Evolutionary conservation across 2,113 vertebrate species (phyloP).

Genomic region (Paracanthobrama guichenoti): DNA sequence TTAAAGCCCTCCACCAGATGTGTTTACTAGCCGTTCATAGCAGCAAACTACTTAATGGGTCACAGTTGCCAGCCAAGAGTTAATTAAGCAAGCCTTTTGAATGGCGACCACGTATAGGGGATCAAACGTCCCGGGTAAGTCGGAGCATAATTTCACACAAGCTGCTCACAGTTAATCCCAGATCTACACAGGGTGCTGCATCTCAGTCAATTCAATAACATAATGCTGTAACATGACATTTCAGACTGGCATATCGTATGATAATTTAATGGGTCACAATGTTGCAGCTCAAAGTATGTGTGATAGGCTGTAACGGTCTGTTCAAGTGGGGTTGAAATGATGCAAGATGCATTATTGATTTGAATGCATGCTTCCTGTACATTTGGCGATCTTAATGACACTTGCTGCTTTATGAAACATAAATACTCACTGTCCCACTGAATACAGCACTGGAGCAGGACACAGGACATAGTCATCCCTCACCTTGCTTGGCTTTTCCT

Average conservation of each 20-base stretch:
- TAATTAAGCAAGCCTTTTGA: constrained; percentile 85
- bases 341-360: not conserved
- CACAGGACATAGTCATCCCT: constrained; percentile 84
- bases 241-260: not conserved
- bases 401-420: not conserved
- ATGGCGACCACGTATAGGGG: constrained; percentile 68
- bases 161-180: constrained; percentile 34
- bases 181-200: constrained; percentile 17
- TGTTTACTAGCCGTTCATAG: constrained; percentile 82
- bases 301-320: not conserved
- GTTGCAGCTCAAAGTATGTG: not conserved
- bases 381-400: not conserved
- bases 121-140: constrained; percentile 55
- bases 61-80: constrained; percentile 82
- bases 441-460: constrained; percentile 83
- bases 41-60: constrained; percentile 91
- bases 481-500: constrained; percentile 78
- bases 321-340: not conserved
- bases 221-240: constrained; percentile 3
- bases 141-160: constrained; percentile 37
- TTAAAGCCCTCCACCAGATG: constrained; percentile 86
- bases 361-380: not conserved
- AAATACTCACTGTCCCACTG: constrained; percentile 92
- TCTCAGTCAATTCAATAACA: not conserved
- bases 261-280: constrained; percentile 28